Evolutionary conservation across 2,113 vertebrate genomes (phyloP), one percentile per base, ranked within the genome.

Genomic region (Hemicordylus capensis): DNA sequence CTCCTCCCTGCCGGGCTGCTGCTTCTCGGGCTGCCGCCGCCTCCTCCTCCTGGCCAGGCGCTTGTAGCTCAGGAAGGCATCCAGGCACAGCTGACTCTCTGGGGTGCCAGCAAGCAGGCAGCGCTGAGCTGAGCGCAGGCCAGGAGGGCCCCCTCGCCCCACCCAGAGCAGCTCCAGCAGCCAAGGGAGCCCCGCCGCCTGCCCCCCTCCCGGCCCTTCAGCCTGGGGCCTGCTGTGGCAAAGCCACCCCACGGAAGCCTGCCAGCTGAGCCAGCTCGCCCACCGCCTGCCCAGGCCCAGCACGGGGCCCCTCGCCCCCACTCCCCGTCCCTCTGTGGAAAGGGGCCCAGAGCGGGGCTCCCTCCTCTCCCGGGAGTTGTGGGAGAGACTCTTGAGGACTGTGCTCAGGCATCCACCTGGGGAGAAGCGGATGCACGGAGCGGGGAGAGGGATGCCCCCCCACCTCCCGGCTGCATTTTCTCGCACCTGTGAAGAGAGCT

Each of bases 11-110:
- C 98, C 95, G 85, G 97, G 97, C 85, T 90, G 96, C 80, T 97
- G 97, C 0, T 96, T 97, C 85, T 97, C 97, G 87, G 97, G 97
- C 95, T 98, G 48, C 48, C 12, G 48, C 48, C 12, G 48, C 48
- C 80, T 97, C 97, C 0, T 96, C 97, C 85, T 97, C 97, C 87
- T 97, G 97, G 96, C 96, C 91, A 98, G 97, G 94, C 99, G 98
- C 83, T 98, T 98, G 94, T 98, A 99, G 94, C 98, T 97, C 90
- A 99, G 96, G 83, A 99, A 97, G 92, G 98, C 97, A 1, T 99
- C 98, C 85, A 98, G 97, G 26, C 97, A 98, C 92, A 99, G 96
- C 87, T 95, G 97, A 44, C 97, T 98, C 89, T 98, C 98, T 98
- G 93, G 4, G 66, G 26, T 85, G 44, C 69, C 42, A 69, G 9